These are phyloP conservation scores for Hydrochoerus hydrochaeris DNA, from an alignment of 2,113 vertebrate species.

Conservation along the genomic window DNA sequence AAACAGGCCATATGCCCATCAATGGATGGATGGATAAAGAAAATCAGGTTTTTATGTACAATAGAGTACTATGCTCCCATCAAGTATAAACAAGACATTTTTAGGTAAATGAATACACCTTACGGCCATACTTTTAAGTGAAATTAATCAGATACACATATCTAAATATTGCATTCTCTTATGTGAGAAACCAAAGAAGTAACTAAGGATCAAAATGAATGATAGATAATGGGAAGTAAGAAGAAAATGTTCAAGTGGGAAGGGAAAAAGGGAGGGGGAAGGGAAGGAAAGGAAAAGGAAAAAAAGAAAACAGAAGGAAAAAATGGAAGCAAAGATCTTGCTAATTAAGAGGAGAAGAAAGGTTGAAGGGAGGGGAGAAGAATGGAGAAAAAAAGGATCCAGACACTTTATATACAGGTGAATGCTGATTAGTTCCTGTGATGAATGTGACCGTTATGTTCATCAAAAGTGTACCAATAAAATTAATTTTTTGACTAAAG, in stretches of 20 bases:
- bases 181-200: neutral
- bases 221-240: neutral
- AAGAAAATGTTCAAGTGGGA: neutral
- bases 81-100: neutral
- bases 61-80: neutral
- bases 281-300: neutral
- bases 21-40: neutral
- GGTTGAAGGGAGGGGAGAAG: neutral
- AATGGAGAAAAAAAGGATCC: neutral
- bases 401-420: neutral
- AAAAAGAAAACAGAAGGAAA: neutral
- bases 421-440: neutral
- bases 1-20: neutral
- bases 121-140: neutral
- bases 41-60: neutral
- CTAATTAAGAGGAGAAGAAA: neutral
- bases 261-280: neutral
- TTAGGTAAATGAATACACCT: neutral
- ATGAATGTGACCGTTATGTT: neutral
- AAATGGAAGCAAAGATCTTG: neutral
- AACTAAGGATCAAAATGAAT: neutral
- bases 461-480: neutral
- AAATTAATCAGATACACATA: neutral
- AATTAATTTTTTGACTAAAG: neutral
- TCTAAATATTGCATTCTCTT: neutral